These are phyloP conservation scores for Euphydryas editha DNA, from an alignment of 2,888 invertebrate genomes.

Conservation along the genomic window DNA sequence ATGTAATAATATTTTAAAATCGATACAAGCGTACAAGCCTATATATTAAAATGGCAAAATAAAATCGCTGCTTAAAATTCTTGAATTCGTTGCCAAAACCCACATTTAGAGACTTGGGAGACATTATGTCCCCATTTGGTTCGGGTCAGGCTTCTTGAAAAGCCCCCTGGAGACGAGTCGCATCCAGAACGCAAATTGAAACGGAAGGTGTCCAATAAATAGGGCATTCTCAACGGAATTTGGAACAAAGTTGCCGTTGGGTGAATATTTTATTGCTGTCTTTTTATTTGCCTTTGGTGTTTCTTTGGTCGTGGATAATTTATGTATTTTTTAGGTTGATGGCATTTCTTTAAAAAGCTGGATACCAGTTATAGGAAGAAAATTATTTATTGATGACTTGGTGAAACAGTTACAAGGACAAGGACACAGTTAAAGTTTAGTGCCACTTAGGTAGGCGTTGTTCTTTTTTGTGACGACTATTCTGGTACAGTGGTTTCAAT, in stretches of 20 bases:
- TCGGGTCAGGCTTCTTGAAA: constrained; percentile 57
- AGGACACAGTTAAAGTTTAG: neutral
- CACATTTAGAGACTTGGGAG: constrained; percentile 15
- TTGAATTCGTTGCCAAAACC: constrained; percentile 15
- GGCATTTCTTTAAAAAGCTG: neutral
- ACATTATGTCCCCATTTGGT: constrained; percentile 38
- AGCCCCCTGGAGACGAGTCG: constrained; percentile 47
- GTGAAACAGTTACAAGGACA: too few species aligned
- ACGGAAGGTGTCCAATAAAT: constrained; percentile 78
- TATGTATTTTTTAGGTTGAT: neutral
- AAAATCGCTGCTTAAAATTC: constrained; percentile 9
- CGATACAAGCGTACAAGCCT: neutral
- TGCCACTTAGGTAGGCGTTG: too few species aligned
- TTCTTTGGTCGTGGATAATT: constrained; percentile 8
- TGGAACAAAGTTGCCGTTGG: constrained; percentile 58
- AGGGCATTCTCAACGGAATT: constrained; percentile 64
- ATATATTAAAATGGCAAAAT: neutral
- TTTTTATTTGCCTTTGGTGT: constrained; percentile 37
- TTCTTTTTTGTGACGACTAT: too few species aligned
- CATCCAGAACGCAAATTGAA: constrained; percentile 70
- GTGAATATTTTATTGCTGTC: constrained; percentile 68
- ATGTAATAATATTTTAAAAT: neutral
- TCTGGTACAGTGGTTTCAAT: too few species aligned
- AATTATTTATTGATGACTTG: neutral
- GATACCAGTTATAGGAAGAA: neutral